A percentile compares a stretch with the other conserved stretches of the same genome.
Conservation (phyloP, 2,113 vertebrate genomes). For the Melanostigma gelatinosum region DNA sequence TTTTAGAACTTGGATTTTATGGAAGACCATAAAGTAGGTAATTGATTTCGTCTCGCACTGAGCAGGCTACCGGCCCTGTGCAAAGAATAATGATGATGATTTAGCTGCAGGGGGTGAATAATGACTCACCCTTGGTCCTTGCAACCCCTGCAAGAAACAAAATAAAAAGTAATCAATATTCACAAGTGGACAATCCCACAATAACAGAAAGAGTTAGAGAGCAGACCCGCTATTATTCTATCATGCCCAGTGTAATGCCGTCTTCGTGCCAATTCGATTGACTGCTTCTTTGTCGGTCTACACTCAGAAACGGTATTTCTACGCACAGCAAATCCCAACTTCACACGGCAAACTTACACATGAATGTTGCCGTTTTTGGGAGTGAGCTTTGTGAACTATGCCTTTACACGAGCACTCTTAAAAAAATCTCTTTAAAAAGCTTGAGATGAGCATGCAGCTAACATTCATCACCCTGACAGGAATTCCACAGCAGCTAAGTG, state of each 20-base stretch:
- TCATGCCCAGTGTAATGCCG: slow-evolving; percentile 1
- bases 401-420: slow-evolving; percentile 28
- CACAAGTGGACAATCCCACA: slow-evolving; percentile 15
- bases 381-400: slow-evolving; percentile 50
- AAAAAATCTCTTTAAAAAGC: slow-evolving; percentile 57
- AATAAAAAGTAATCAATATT: slow-evolving; percentile 56
- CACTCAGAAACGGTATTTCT: not conserved
- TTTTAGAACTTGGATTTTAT: slow-evolving; percentile 24
- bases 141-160: slow-evolving; percentile 85
- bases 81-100: slow-evolving; percentile 29
- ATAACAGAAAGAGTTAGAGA: slow-evolving; percentile 12
- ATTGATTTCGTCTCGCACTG: slow-evolving; percentile 3
- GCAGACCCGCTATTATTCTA: not conserved
- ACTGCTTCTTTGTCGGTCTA: slow-evolving; percentile 27
- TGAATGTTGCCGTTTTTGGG: slow-evolving; percentile 39
- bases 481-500: slow-evolving; percentile 66
- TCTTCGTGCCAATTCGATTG: slow-evolving; percentile 26
- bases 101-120: slow-evolving; percentile 16
- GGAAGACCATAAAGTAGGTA: slow-evolving; percentile 13
- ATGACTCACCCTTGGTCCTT: slow-evolving; percentile 91
- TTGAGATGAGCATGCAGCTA: slow-evolving; percentile 50
- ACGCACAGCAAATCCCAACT: slow-evolving; percentile 34
- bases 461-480: slow-evolving; percentile 71
- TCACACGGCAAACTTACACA: slow-evolving; percentile 5
- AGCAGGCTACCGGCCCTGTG: not conserved